A percentile compares a stretch with the other conserved stretches of the same genome.
Evolutionary conservation across 92 coral and sea anemone species (phyloP).

Genomic region (Chrysogorgia sp.): DNA sequence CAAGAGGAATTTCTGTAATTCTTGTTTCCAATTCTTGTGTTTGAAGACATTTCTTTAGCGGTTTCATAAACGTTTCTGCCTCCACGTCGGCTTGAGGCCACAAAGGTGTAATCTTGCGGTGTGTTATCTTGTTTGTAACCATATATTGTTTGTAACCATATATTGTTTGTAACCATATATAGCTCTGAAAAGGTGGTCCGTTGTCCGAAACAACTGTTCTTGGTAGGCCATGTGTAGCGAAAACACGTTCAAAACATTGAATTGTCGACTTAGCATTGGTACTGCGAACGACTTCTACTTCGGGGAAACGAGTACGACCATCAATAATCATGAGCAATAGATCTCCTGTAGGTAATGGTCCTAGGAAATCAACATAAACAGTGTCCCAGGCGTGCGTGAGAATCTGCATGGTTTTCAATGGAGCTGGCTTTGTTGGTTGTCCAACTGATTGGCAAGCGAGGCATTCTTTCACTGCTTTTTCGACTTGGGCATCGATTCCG

Average conservation of each 20-base stretch:
- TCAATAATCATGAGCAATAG: conserved; percentile 13
- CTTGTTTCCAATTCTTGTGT: conserved; percentile 14
- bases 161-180: no score
- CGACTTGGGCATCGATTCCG: no score
- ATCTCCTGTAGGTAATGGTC: conserved; percentile 9
- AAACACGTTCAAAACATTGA: background rate
- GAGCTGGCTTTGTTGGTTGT: no score
- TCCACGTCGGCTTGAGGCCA: no score
- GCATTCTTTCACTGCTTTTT: no score
- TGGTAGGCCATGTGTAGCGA: conserved; percentile 14
- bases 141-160: background rate
- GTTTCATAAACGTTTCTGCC: conserved; percentile 25
- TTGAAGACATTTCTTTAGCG: conserved; percentile 18
- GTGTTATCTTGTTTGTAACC: conserved; percentile 5
- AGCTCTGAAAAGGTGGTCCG: conserved; percentile 28
- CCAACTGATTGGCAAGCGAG: no score
- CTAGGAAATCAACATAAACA: conserved; percentile 17
- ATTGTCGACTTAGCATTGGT: conserved; percentile 7
- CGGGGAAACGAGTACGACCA: conserved; percentile 20
- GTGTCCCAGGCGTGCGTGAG: conserved; percentile 34
- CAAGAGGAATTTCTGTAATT: background rate
- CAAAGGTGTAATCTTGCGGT: conserved; percentile 23
- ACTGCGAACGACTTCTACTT: conserved; percentile 13
- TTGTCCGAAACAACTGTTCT: conserved; percentile 12
- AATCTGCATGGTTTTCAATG: background rate